Conservation (phyloP, 2,113 vertebrate species). For the Sitta europaea region DNA sequence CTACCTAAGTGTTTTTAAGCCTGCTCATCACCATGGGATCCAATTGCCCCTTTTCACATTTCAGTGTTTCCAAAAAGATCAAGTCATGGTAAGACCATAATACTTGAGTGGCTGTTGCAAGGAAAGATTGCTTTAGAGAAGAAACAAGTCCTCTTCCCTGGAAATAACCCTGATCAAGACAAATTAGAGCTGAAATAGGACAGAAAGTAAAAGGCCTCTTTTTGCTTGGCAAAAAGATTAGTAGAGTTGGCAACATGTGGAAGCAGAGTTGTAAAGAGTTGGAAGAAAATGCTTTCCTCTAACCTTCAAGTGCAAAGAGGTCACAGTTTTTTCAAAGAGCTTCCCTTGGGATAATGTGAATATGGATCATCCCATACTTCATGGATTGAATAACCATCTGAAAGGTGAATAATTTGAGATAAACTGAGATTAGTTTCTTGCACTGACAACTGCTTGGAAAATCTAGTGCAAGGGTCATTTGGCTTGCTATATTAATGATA, state of each 20-base stretch:
- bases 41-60: not conserved
- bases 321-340: not conserved
- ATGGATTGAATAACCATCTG: not conserved
- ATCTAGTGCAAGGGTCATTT: constrained; percentile 28
- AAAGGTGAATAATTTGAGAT: constrained; percentile 29
- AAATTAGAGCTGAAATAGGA: not conserved
- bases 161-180: not conserved
- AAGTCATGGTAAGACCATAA: not conserved
- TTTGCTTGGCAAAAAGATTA: not conserved
- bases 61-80: not conserved
- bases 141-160: not conserved
- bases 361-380: not conserved
- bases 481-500: not conserved
- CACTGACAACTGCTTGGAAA: constrained; percentile 39
- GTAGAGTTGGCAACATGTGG: not conserved
- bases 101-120: not conserved
- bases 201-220: not conserved
- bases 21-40: not conserved
- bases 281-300: not conserved
- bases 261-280: not conserved
- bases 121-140: not conserved
- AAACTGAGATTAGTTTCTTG: constrained; percentile 16
- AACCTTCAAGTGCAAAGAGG: not conserved
- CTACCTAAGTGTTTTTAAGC: constrained; percentile 4
- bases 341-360: not conserved